Percentiles rank a stretch among this genome's conserved stretches.
Evolutionary conservation across 2,797 vertebrate species (phyloP).

Genomic region (Jordanella pulchra): DNA sequence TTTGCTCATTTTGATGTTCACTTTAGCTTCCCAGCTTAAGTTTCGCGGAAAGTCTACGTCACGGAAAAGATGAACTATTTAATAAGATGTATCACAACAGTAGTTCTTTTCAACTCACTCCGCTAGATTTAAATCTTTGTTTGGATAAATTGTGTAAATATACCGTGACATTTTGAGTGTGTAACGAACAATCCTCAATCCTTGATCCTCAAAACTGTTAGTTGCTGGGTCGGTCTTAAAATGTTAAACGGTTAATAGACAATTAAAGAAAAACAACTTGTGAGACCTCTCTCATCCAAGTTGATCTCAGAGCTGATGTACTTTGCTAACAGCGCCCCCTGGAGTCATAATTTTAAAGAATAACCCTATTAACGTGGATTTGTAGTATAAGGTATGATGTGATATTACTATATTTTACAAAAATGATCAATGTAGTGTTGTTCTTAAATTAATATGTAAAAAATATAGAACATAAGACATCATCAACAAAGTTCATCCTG

Average conservation of each 20-base stretch:
- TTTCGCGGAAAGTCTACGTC: conserved; percentile 65
- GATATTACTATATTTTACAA: neutral
- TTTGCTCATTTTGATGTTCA: conserved; percentile 75
- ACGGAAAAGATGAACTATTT: conserved; percentile 40
- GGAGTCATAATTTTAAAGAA: neutral
- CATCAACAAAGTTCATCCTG: too few species aligned
- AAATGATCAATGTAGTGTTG: neutral
- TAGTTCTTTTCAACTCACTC: neutral
- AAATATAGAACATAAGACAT: neutral
- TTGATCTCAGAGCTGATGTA: neutral
- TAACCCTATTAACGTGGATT: too few species aligned
- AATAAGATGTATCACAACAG: rapidly evolving
- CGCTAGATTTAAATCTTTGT: too few species aligned
- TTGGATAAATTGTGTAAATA: rapidly evolving
- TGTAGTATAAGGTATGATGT: too few species aligned
- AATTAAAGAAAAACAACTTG: neutral
- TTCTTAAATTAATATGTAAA: neutral
- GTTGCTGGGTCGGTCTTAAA: too few species aligned
- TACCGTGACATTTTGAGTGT: neutral
- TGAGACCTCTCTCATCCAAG: neutral
- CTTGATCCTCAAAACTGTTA: neutral
- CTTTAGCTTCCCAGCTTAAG: conserved; percentile 19
- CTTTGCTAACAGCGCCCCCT: neutral
- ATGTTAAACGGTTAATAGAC: neutral
- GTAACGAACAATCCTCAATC: neutral